Conservation (phyloP, 2,888 invertebrate genomes). For the Octodonta nipae region DNA sequence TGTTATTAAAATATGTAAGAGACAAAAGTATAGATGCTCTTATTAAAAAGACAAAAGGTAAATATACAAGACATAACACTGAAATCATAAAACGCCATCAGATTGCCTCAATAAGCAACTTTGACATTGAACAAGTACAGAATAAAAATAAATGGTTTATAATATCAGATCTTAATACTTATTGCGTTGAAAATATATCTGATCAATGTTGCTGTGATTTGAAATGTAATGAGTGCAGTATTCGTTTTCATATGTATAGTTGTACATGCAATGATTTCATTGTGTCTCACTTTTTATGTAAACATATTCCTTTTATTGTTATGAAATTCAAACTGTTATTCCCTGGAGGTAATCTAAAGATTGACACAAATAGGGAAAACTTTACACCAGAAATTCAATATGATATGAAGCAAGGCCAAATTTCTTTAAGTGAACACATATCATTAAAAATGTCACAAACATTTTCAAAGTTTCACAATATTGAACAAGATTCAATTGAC, state of each 20-base stretch:
- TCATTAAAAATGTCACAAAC: background rate
- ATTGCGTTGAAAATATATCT: constrained; percentile 4
- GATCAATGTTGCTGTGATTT: constrained; percentile 7
- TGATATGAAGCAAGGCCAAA: too few relatives aligned
- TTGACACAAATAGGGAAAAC: too few relatives aligned
- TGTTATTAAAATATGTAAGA: constrained; percentile 16
- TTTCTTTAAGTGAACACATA: background rate
- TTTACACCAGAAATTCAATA: too few relatives aligned
- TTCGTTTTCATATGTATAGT: constrained; percentile 10
- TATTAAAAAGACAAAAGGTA: constrained; percentile 15
- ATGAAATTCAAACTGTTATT: background rate
- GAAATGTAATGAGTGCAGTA: constrained; percentile 8
- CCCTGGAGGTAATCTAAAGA: too few relatives aligned
- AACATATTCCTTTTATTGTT: background rate
- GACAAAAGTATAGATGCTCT: constrained; percentile 17
- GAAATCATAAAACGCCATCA: constrained; percentile 5
- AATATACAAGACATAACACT: constrained; percentile 12
- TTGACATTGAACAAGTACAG: background rate
- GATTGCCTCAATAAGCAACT: background rate
- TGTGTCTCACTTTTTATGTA: constrained; percentile 3
- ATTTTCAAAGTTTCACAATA: background rate
- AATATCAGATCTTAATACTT: background rate
- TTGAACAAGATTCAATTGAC: background rate
- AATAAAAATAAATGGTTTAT: background rate
- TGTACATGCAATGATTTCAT: constrained; percentile 11